Evolutionary conservation across 2,797 vertebrate genomes (phyloP), one percentile per base, ranked within the genome.

Genomic region (Buceros bicornis): DNA sequence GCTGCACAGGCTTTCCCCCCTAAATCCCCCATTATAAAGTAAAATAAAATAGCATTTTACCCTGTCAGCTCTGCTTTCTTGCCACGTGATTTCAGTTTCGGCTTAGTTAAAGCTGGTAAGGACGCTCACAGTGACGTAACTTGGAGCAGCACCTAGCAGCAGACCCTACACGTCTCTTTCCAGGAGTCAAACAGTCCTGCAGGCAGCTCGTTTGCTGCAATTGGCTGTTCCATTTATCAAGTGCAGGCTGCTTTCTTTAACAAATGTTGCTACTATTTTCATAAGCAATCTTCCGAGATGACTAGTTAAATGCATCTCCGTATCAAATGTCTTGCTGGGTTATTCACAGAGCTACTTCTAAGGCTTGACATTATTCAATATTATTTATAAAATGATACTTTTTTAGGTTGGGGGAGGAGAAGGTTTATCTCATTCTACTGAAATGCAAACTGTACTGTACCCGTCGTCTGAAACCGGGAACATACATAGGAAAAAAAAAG

Each of bases 361-460:
- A 98, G 96, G 96, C 92, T 86, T 91, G 93, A 94, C 97, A 98
- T 97, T 97, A 98, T 97, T 98, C 97, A 97, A 89, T 97, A 97
- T 98, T 98, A 98, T 98, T 98, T 98, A 98, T 98, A 98, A 97
- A 97, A 97, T 97, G 94, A 96, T 97, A 96, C 79, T 96, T 97
- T 97, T 98, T 97, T 97, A 95, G 77, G 82, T 3, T 95, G 96
- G 94, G 78, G 94, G 95, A 97, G 89, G 96, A 97, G 93, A 96
- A 95, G 93, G 95, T 92, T 98, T 98, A 98, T 98, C 97, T 98
- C 97, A 97, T 88, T 95, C 97, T 97, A 96, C 97, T 98, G 97
- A 98, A 98, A 98, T 98, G 97, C 98, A 98, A 98, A 97, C 97
- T 93, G 85, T 97, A 93, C 95, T 64, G 62, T 95, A 95, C 87